Evolutionary conservation across 2,888 invertebrate genomes (phyloP), one percentile per base, ranked within the genome.

Genomic region (Pyrrhosoma nymphula): DNA sequence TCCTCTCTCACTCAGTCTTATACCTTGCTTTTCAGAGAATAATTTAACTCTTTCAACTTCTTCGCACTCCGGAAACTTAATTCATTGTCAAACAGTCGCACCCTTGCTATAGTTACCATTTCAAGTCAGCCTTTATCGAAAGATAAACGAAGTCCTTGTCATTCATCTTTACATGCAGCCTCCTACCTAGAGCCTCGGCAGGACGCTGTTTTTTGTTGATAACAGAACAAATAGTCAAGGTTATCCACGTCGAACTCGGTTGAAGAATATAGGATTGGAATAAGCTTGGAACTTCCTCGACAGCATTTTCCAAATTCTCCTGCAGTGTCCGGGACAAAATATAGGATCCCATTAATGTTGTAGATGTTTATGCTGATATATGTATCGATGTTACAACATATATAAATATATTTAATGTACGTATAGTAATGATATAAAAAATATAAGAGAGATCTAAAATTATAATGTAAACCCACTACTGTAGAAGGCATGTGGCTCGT

Each of bases 111-210:
- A 26, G 10, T 26, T 0, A 26, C 8, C 69, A 26, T 3, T 69
- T 69, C 12, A 69, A 69, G 10, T n/a, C 26, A n/a, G 8, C 20
- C 10, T n/a, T 8, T 69, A 1, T 69, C 69, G 23, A 18, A 82
- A n/a, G 12, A 82, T 82, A 82, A 35, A 16, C 35, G 18, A 30
- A 18, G 26, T 30, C 35, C 14, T 35, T 35, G 82, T 30, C 35
- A 82, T n/a, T 35, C 30, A 30, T 35, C 14, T 35, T 82, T 82
- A 35, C 26, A 82, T 82, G 82, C 95, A 95, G 95, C 95, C 89
- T 95, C 95, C 95, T 95, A 95, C 90, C 95, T 55, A 47, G 95
- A 95, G 95, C 95, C 95, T 95, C 95, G 95, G 90, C 90, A 95
- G 95, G 95, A 95, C 88, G 95, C 95, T 95, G 95, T 55, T 35